Base-by-base conservation (phyloP, 2,113 vertebrate genomes). In the Varanus komodoensis region DNA sequence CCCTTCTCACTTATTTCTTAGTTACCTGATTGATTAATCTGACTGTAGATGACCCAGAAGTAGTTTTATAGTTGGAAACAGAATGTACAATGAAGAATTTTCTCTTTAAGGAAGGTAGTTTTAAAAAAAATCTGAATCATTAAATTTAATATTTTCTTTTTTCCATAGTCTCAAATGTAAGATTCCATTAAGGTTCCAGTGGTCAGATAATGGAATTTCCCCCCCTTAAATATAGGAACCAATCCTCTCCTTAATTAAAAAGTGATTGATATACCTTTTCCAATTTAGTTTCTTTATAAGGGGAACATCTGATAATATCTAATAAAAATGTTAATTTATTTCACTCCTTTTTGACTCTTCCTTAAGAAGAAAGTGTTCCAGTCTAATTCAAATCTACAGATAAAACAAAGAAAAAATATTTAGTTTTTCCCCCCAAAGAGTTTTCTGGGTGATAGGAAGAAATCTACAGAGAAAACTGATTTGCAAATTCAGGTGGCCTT, bases 181-280 rank as follows among this genome's bases (percentile, higher is more conserved):
- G 12, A 0, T 1, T 94, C 7, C 69, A 67, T 57, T 77, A 82
- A 87, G 94, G 94, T 92, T 96, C 88, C 75, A 34, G 44, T 80
- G 27, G 9, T 1, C 90, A 86, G 2, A 25, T 92, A 89, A 91
- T 17, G 67, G 21, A 27, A 93, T 91, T 93, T 93, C 93, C 95
- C 61, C 15, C 88, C 52, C n/a, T 93, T 88, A 91, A 94, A 82
- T 88, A 87, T 52, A 91, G 83, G 15, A 14, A 90, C 4, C 93
- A 93, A 89, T 0, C 88, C 87, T 2, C 84, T 32, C 27, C 86
- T 77, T 93, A 93, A 94, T 93, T 95, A 93, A 95, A 93, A 87
- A 87, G 32, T 68, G 3, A 90, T 11, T 27, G 92, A 77, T 92
- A 93, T 84, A 44, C 73, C 6, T 75, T 87, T 87, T 89, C 25